phyloP scores from a whole-genome alignment of 2,113 vertebrate genomes.

The Ictalurus furcatus region DNA sequence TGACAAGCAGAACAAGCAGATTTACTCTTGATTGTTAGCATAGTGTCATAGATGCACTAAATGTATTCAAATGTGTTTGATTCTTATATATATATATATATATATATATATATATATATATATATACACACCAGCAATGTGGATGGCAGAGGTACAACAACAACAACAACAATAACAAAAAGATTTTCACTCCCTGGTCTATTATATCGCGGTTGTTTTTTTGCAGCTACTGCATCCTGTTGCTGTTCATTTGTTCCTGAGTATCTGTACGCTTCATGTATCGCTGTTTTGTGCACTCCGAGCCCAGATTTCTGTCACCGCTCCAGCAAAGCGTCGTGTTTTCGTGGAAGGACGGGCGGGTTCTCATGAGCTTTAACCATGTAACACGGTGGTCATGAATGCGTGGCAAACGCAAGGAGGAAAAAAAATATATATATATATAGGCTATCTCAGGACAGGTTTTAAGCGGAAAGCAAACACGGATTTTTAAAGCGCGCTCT shows the following conservation, averaged over 20 bases:
- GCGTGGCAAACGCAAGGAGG: background rate
- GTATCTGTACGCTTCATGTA: background rate
- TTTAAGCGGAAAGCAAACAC: background rate
- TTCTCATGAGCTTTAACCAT: constrained; percentile 50
- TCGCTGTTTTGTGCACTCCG: constrained; percentile 12
- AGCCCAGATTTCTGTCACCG: constrained; percentile 38
- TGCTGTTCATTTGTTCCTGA: background rate
- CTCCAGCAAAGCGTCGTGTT: constrained; percentile 42
- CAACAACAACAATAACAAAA: no score
- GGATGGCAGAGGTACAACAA: background rate
- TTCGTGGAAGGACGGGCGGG: constrained; percentile 46
- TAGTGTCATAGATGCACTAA: background rate
- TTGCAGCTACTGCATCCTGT: background rate
- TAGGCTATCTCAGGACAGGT: background rate
- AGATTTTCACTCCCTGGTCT: background rate
- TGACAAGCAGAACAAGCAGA: background rate
- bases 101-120: background rate
- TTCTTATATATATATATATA: background rate
- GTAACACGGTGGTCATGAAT: constrained; percentile 45
- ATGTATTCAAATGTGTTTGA: background rate
- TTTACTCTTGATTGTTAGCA: background rate
- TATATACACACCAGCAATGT: background rate
- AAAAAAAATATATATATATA: no score
- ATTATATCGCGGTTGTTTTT: background rate
- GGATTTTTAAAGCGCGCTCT: background rate